phyloP scores from a whole-genome alignment of 2,888 invertebrate genomes.

The Enchytraeus crypticus region DNA sequence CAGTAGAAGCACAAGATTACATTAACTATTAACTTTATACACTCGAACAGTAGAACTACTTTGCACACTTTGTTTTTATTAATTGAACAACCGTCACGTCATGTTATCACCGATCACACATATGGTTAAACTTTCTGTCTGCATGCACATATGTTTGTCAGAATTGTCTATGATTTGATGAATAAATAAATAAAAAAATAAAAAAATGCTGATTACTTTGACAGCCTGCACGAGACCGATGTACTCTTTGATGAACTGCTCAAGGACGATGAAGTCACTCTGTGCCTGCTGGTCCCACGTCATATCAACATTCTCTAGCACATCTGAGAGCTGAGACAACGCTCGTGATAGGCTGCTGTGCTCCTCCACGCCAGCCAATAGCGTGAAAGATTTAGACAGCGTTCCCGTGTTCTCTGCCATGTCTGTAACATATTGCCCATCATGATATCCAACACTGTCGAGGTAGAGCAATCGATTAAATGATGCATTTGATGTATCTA shows the following conservation, averaged over 20 bases:
- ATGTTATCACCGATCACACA: too few species aligned
- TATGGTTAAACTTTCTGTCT: too few species aligned
- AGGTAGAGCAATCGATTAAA: too few species aligned
- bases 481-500: too few species aligned
- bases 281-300: constrained; percentile 85
- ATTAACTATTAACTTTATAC: too few species aligned
- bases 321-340: constrained; percentile 78
- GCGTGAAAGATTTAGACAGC: constrained; percentile 74
- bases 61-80: too few species aligned
- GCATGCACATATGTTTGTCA: too few species aligned
- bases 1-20: too few species aligned
- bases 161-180: too few species aligned
- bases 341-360: constrained; percentile 82
- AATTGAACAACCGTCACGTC: too few species aligned
- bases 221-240: constrained; percentile 81
- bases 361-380: constrained; percentile 84
- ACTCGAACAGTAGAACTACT: too few species aligned
- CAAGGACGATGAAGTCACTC: constrained; percentile 82
- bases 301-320: constrained; percentile 62
- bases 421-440: constrained; percentile 33
- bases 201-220: constrained; percentile 55
- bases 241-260: constrained; percentile 92
- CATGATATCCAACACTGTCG: too few species aligned
- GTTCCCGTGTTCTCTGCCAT: constrained; percentile 36
- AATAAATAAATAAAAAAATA: background rate